These are phyloP conservation scores for Euclidia mi DNA, from an alignment of 2,888 invertebrate species.

Conservation along the genomic window DNA sequence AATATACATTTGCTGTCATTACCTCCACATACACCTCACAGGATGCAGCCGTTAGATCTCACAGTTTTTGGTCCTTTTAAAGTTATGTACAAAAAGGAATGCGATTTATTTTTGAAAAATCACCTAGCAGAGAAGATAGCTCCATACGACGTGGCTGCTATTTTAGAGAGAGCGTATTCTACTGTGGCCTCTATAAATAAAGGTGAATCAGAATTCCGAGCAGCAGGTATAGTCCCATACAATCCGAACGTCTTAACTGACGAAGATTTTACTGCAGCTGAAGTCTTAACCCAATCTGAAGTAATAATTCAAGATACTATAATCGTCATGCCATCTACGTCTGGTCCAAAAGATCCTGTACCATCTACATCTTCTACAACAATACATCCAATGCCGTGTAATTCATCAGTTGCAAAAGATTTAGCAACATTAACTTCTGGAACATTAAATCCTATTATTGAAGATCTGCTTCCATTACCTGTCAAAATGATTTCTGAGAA, in stretches of 20 bases:
- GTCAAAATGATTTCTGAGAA: slow-evolving; percentile 21
- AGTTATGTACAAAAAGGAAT: slow-evolving; percentile 27
- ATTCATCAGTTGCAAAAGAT: slow-evolving; percentile 10
- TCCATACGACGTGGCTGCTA: slow-evolving; percentile 31
- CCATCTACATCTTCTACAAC: slow-evolving; percentile 9
- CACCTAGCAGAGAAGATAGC: slow-evolving; percentile 22
- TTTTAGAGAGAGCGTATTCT: slow-evolving; percentile 32
- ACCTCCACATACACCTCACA: slow-evolving; percentile 46
- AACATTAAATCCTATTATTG: slow-evolving; percentile 16
- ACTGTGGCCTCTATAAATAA: slow-evolving; percentile 41
- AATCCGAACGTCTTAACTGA: slow-evolving; percentile 5
- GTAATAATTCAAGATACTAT: slow-evolving; percentile 23
- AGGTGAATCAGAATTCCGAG: slow-evolving; percentile 38
- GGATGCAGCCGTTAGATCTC: slow-evolving; percentile 23
- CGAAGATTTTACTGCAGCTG: slow-evolving; percentile 28
- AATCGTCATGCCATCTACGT: not conserved
- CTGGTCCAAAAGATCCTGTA: not conserved
- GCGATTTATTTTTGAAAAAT: slow-evolving; percentile 19
- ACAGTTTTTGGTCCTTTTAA: slow-evolving; percentile 22
- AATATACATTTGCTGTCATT: slow-evolving; percentile 43
- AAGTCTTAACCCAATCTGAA: slow-evolving; percentile 32
- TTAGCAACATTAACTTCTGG: not conserved
- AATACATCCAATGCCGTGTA: slow-evolving; percentile 20
- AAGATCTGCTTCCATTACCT: slow-evolving; percentile 38
- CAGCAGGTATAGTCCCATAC: slow-evolving; percentile 30